Evolutionary conservation across 2,797 vertebrate species (phyloP).

Genomic region (Iguana delicatissima): DNA sequence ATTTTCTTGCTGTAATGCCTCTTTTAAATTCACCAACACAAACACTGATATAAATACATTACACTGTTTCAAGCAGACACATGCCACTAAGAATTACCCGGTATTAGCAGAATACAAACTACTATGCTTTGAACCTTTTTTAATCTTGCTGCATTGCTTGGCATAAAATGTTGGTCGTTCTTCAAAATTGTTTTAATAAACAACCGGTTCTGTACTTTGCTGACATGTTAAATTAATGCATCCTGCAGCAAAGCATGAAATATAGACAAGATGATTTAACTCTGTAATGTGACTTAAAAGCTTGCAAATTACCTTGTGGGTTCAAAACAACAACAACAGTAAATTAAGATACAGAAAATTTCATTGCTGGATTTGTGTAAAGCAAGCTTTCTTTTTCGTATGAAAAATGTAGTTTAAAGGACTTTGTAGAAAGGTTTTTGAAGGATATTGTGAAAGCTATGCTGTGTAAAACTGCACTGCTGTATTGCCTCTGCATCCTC

Average conservation of each 20-base stretch:
- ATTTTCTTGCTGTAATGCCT: slow-evolving; percentile 36
- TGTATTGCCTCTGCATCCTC: not conserved
- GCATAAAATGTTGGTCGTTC: slow-evolving; percentile 59
- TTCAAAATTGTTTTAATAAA: slow-evolving; percentile 54
- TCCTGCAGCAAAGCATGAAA: slow-evolving; percentile 36
- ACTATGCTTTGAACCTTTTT: slow-evolving; percentile 60
- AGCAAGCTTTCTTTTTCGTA: not conserved
- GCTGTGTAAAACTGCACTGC: not conserved
- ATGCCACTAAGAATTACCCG: slow-evolving; percentile 61
- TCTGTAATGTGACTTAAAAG: slow-evolving; percentile 34
- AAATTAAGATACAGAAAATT: slow-evolving; percentile 30
- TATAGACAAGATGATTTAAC: slow-evolving; percentile 32
- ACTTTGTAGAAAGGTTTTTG: not conserved
- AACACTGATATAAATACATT: slow-evolving; percentile 58
- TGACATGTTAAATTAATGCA: slow-evolving; percentile 40
- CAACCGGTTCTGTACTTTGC: slow-evolving; percentile 58
- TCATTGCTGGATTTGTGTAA: slow-evolving; percentile 14
- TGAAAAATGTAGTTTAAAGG: not conserved
- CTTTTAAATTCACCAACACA: slow-evolving; percentile 46
- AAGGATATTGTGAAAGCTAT: not conserved
- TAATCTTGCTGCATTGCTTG: slow-evolving; percentile 54
- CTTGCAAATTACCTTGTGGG: not conserved
- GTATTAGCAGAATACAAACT: slow-evolving; percentile 65
- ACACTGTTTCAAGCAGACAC: slow-evolving; percentile 46
- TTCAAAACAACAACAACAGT: not conserved